Evolutionary conservation across 92 coral and sea anemone species (phyloP), one percentile per base, ranked within the genome.

Genomic region (Pocillopora grandis): DNA sequence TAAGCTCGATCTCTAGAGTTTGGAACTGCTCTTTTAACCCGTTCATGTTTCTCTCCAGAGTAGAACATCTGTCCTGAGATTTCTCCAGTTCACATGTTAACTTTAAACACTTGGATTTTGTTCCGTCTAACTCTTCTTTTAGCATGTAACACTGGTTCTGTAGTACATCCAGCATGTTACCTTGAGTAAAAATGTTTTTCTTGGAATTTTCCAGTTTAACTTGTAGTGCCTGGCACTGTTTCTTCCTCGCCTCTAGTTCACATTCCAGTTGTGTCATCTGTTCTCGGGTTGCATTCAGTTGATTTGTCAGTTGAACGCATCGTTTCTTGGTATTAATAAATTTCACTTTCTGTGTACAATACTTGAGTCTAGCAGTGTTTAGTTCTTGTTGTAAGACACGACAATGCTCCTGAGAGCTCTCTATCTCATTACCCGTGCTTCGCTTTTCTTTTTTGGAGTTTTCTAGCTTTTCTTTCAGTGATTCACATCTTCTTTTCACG

Each of bases 71-170:
- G 36, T 88, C 92, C 36, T 92, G 91, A 5, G 95, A 90, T 88
- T 89, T 90, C 65, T 88, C 95, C 78, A 96, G 85, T 48, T 94
- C 95, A 58, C 90, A 86, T 31, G 92, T 87, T 77, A 90, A 82
- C 68, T 87, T 89, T 55, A 85, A 82, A 75, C 91, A 90, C 76
- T 82, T 87, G 10, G 93, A 88, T 83, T 91, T 90, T 16, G 98
- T 71, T 10, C 91, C 95, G 67, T 96, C 96, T 27, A 96, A 76
- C 58, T 94, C 98, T 62, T 96, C 91, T 77, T 91, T 90, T 72
- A 96, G 71, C 8, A 85, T 85, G 82, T 90, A 96, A 85, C 98
- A 96, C 91, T 96, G 98, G 35, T 96, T 95, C 76, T 96, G 98
- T 27, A 96, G 64, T 58, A 91, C 94, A 77, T 96, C 98, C 16